A percentile compares a stretch with the other conserved stretches of the same genome.
These are phyloP conservation scores for Caradrina kadenii DNA, from an alignment of 2,888 invertebrate genomes.

Conservation along the genomic window DNA sequence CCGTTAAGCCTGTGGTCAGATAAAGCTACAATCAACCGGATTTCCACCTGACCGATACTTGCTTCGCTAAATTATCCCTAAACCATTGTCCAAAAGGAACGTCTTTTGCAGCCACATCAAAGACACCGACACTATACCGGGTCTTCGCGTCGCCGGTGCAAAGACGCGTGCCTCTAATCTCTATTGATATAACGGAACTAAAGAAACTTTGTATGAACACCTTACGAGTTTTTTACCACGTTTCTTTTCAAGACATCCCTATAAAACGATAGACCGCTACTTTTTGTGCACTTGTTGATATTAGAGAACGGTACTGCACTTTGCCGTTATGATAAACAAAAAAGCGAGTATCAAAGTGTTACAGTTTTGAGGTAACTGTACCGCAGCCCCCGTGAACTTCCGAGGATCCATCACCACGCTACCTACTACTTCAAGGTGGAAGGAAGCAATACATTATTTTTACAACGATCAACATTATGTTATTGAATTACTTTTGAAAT, in stretches of 20 bases:
- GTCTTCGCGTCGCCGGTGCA: slow-evolving; percentile 73
- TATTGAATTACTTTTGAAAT: slow-evolving; percentile 90
- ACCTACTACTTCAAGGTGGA: slow-evolving; percentile 83
- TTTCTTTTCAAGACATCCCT: slow-evolving; percentile 78
- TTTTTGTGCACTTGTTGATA: slow-evolving; percentile 82
- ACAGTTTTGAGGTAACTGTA: slow-evolving; percentile 89
- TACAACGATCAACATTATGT: slow-evolving; percentile 88
- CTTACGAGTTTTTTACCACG: slow-evolving; percentile 83
- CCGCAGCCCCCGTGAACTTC: slow-evolving; percentile 76
- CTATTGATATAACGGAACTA: slow-evolving; percentile 88
- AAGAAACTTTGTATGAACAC: slow-evolving; percentile 84
- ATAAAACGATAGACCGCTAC: slow-evolving; percentile 86
- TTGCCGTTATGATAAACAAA: slow-evolving; percentile 85
- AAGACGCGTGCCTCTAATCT: slow-evolving; percentile 89
- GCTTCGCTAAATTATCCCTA: slow-evolving; percentile 78
- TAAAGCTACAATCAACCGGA: slow-evolving; percentile 75
- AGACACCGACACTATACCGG: slow-evolving; percentile 82
- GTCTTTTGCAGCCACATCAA: slow-evolving; percentile 89
- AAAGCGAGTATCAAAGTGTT: slow-evolving; percentile 79
- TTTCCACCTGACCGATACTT: slow-evolving; percentile 80
- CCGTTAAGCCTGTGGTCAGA: slow-evolving; percentile 73
- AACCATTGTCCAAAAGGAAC: slow-evolving; percentile 76
- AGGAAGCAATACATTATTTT: slow-evolving; percentile 89
- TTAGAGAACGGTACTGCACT: slow-evolving; percentile 81
- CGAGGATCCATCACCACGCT: slow-evolving; percentile 71